phyloP scores from a whole-genome alignment of 2,888 invertebrate genomes.

The Caenorhabditis japonica region DNA sequence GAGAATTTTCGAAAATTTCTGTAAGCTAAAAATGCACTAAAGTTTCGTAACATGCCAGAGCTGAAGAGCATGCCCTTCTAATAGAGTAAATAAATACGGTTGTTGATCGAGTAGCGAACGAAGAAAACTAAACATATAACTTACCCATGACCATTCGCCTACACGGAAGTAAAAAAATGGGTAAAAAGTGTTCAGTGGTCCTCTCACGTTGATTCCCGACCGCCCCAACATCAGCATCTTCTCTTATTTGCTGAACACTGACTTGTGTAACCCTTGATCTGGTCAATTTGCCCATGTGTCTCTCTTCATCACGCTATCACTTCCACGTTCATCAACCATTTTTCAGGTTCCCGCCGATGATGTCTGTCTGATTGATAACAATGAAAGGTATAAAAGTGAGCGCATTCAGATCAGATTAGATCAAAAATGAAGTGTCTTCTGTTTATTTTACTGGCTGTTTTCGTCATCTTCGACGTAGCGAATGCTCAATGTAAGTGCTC shows the following conservation, averaged over 20 bases:
- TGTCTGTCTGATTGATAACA: slow-evolving; percentile 16
- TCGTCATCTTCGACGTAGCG: slow-evolving; percentile 2
- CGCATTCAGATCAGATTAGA: not conserved
- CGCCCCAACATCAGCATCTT: slow-evolving; percentile 14
- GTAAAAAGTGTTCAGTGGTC: not conserved
- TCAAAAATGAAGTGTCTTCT: slow-evolving; percentile 20
- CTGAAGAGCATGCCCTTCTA: too few relatives aligned
- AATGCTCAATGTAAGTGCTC: slow-evolving; percentile 46
- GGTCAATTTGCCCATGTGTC: not conserved
- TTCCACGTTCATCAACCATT: slow-evolving; percentile 4
- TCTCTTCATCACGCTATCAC: slow-evolving; percentile 8
- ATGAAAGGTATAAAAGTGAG: slow-evolving; percentile 3
- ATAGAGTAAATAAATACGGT: too few relatives aligned
- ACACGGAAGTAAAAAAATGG: too few relatives aligned
- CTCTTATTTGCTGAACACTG: slow-evolving; percentile 20
- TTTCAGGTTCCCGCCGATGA: slow-evolving; percentile 23
- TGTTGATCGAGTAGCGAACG: too few relatives aligned
- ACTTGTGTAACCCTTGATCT: slow-evolving; percentile 4
- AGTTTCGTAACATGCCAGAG: too few relatives aligned
- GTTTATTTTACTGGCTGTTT: not conserved
- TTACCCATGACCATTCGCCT: not conserved
- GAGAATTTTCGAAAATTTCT: too few relatives aligned
- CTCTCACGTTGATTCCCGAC: slow-evolving; percentile 7
- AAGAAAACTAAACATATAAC: too few relatives aligned
- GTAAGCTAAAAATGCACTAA: too few relatives aligned